A percentile compares a stretch with the other conserved stretches of the same genome.
Evolutionary conservation across 2,113 vertebrate genomes (phyloP).

Genomic region (Charadrius vociferus): DNA sequence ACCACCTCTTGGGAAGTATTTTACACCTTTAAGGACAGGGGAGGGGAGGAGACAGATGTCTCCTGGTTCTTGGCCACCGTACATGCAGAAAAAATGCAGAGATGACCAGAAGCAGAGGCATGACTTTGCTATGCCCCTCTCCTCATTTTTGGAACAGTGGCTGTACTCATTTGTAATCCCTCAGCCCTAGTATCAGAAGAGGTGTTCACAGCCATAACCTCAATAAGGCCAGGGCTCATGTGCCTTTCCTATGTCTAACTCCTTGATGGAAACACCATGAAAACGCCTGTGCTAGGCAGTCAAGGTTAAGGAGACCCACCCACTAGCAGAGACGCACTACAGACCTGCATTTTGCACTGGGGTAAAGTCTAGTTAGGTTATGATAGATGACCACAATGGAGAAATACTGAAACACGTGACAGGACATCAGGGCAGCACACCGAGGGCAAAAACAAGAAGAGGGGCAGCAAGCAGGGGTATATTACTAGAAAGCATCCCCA

Average conservation of each 20-base stretch:
- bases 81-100: not conserved
- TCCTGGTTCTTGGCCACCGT: not conserved
- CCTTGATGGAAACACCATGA: not conserved
- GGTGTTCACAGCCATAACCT: not conserved
- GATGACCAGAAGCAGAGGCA: not conserved
- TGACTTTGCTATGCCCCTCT: not conserved
- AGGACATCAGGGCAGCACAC: not conserved
- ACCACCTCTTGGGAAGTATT: not conserved
- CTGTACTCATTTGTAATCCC: not conserved
- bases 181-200: not conserved
- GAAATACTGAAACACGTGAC: not conserved
- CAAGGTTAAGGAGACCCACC: not conserved
- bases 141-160: not conserved
- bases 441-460: not conserved
- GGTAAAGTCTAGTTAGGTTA: not conserved
- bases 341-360: not conserved
- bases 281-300: not conserved
- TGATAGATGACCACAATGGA: not conserved
- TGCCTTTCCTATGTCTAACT: not conserved
- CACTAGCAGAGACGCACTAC: not conserved
- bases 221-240: not conserved
- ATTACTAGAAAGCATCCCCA: not conserved
- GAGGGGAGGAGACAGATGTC: not conserved
- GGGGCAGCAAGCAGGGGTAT: accelerated
- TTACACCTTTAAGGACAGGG: not conserved